phyloP scores from a whole-genome alignment of 2,113 vertebrate genomes.

The Clarias macrocephalus region DNA sequence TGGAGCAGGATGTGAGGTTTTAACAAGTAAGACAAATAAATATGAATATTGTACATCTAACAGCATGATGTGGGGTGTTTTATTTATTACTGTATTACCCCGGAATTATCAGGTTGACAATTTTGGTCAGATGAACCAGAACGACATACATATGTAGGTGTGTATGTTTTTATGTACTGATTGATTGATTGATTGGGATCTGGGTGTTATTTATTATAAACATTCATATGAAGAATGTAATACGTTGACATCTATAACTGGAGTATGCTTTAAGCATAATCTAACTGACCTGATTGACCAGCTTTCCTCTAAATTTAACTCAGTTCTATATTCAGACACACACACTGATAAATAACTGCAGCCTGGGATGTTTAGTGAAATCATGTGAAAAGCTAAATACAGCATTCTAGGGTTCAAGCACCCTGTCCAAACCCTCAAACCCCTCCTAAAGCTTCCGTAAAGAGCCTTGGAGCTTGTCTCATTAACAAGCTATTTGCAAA shows the following conservation, averaged over 20 bases:
- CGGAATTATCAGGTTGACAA: background rate
- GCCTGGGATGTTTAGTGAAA: background rate
- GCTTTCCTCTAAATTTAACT: background rate
- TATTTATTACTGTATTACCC: background rate
- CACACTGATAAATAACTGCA: background rate
- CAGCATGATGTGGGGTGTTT: background rate
- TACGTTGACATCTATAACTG: background rate
- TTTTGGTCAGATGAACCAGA: background rate
- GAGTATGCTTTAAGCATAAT: background rate
- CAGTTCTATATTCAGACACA: background rate
- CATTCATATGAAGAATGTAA: background rate
- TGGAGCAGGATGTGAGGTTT: too few species aligned
- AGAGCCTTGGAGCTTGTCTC: slow-evolving; percentile 44
- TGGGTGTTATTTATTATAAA: background rate
- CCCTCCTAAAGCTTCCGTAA: slow-evolving; percentile 35
- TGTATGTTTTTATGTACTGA: too few species aligned
- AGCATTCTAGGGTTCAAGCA: slow-evolving; percentile 70
- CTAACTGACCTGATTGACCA: background rate
- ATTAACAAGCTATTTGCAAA: slow-evolving; percentile 76
- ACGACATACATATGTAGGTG: background rate
- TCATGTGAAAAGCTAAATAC: slow-evolving; percentile 72
- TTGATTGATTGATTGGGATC: background rate
- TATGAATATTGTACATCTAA: too few species aligned
- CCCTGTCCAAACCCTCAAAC: slow-evolving; percentile 51
- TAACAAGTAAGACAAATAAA: too few species aligned